phyloP scores from a whole-genome alignment of 2,113 vertebrate genomes.

The Albula goreensis region DNA sequence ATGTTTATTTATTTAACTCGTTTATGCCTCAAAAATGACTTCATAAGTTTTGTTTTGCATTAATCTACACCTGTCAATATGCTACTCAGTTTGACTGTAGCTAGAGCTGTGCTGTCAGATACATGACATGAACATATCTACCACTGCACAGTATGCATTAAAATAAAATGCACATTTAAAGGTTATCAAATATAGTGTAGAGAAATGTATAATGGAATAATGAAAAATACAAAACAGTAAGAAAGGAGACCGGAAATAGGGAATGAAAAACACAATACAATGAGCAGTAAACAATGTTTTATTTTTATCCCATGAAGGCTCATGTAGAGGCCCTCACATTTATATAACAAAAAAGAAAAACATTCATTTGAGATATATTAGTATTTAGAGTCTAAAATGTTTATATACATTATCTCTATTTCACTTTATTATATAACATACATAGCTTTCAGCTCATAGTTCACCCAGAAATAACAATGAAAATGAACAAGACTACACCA shows the following conservation, averaged over 20 bases:
- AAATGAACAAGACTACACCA: conserved; percentile 19
- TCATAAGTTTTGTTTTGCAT: neutral
- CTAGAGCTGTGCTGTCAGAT: neutral
- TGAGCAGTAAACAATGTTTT: conserved; percentile 1
- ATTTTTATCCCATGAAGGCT: neutral
- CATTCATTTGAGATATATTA: conserved; percentile 23
- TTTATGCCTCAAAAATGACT: too few species aligned
- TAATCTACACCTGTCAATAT: neutral
- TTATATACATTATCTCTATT: neutral
- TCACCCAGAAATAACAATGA: neutral
- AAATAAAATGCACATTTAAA: neutral
- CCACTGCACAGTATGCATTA: neutral
- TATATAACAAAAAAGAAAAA: conserved; percentile 16
- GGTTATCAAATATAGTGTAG: too few species aligned
- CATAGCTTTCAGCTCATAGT: neutral
- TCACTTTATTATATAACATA: conserved; percentile 13
- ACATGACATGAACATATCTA: neutral
- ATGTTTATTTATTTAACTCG: too few species aligned
- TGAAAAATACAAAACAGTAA: neutral
- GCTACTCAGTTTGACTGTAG: neutral
- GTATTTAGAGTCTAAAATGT: conserved; percentile 13
- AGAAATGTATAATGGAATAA: neutral
- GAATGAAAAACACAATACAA: neutral
- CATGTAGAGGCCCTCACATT: conserved; percentile 3
- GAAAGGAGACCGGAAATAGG: neutral